Evolutionary conservation across 2,113 vertebrate genomes (phyloP).

Genomic region (Muntiacus reevesi): DNA sequence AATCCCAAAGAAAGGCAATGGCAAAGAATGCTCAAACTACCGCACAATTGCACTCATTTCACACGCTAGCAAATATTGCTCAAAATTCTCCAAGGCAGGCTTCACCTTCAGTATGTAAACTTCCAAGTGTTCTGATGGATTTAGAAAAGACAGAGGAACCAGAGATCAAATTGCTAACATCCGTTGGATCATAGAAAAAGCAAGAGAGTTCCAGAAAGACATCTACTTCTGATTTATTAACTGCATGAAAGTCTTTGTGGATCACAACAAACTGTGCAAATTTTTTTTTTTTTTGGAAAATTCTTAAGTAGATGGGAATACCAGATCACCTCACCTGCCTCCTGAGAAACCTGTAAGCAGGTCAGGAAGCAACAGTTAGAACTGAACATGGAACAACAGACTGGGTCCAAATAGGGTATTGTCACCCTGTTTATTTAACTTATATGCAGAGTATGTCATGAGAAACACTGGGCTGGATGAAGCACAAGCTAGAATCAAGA

Average conservation of each 20-base stretch:
- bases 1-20: not conserved
- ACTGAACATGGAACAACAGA: not conserved
- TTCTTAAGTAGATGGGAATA: not conserved
- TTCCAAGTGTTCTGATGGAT: not conserved
- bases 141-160: not conserved
- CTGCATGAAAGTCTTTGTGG: not conserved
- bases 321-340: not conserved
- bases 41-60: fast-evolving
- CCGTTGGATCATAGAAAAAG: not conserved
- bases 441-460: not conserved
- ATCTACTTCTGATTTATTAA: not conserved
- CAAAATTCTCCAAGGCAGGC: not conserved
- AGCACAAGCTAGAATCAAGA: not conserved
- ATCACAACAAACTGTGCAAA: not conserved
- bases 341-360: not conserved
- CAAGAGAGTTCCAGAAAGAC: not conserved
- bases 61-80: fast-evolving
- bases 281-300: not conserved
- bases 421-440: not conserved
- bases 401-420: not conserved
- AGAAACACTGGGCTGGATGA: not conserved
- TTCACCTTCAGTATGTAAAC: not conserved
- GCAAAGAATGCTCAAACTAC: not conserved
- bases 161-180: not conserved
- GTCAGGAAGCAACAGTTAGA: not conserved